Evolutionary conservation across 2,888 invertebrate species (phyloP), one percentile per base, ranked within the genome.

Genomic region (Nematopogon swammerdamellus): DNA sequence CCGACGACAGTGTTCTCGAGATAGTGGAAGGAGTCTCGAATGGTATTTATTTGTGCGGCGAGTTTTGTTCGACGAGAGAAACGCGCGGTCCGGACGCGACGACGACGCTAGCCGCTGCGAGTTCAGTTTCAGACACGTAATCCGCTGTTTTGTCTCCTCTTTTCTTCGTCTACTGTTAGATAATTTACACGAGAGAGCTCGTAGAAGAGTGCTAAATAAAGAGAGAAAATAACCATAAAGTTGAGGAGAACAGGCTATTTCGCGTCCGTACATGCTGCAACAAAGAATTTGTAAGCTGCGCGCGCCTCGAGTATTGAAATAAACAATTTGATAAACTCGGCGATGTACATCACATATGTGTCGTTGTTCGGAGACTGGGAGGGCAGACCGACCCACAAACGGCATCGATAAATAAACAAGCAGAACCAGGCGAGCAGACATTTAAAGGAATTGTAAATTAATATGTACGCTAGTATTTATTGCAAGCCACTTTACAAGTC

Each of bases 11-110:
- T 64, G 59, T 56, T 53, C 54, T 52, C 53, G 54, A 60, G 60
- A 63, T 60, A 61, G 58, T n/a, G n/a, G 58, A 36, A 36, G 56
- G 52, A 54, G 58, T 61, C 56, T 60, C 51, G 55, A 60, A 57
- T 55, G 56, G 56, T 64, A 63, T 63, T 65, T 64, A 67, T 65
- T 66, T 65, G 64, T 65, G 53, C 54, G 50, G 36, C 8, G 36
- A 36, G 36, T 36, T 14, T 36, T 14, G 36, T 36, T 14, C 36
- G 36, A 36, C 36, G 36, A 36, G 25, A 25, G 25, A 25, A 25
- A 25, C 8, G n/a, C n/a, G n/a, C n/a, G n/a, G n/a, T n/a, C n/a
- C n/a, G n/a, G n/a, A n/a, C n/a, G n/a, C n/a, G n/a, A 25, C 25
- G 25, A 10, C 25, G 25, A 10, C 4, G 14, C 36, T 36, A 8